Conservation (phyloP, 2,888 invertebrate genomes). For the Leptinotarsa rubiginosa region DNA sequence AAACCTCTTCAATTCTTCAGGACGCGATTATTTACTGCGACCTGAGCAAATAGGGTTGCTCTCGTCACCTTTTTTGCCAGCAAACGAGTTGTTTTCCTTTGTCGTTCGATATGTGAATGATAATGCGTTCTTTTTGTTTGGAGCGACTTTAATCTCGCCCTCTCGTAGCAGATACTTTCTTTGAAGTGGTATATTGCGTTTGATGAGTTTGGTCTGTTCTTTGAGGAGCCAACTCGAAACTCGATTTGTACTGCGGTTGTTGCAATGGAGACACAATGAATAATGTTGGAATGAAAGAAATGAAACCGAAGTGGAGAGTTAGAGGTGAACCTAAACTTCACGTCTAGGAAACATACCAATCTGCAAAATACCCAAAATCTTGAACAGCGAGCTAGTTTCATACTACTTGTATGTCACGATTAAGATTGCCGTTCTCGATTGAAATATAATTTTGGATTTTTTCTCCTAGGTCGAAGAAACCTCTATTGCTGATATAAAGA, state of each 20-base stretch:
- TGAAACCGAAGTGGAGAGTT: too few species aligned
- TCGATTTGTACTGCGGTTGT: background rate
- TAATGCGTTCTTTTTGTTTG: background rate
- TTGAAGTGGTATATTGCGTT: background rate
- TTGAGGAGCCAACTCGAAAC: background rate
- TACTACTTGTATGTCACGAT: too few species aligned
- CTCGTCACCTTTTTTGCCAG: conserved; percentile 39
- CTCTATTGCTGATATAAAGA: too few species aligned
- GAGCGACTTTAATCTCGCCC: background rate
- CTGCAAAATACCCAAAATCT: too few species aligned
- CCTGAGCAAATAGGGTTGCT: conserved; percentile 50
- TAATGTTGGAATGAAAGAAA: too few species aligned
- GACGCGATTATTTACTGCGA: conserved; percentile 56
- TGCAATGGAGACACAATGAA: background rate
- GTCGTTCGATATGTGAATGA: conserved; percentile 9
- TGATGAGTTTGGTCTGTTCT: background rate
- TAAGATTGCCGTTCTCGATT: too few species aligned
- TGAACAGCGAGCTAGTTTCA: too few species aligned
- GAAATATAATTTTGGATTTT: too few species aligned
- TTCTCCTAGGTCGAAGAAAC: too few species aligned
- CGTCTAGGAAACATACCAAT: too few species aligned
- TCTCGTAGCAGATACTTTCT: background rate
- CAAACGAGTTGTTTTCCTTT: conserved; percentile 13
- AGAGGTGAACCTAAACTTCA: too few species aligned
- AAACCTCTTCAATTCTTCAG: conserved; percentile 58